These are phyloP conservation scores for Plodia interpunctella DNA, from an alignment of 1,140 invertebrate species.

Conservation along the genomic window DNA sequence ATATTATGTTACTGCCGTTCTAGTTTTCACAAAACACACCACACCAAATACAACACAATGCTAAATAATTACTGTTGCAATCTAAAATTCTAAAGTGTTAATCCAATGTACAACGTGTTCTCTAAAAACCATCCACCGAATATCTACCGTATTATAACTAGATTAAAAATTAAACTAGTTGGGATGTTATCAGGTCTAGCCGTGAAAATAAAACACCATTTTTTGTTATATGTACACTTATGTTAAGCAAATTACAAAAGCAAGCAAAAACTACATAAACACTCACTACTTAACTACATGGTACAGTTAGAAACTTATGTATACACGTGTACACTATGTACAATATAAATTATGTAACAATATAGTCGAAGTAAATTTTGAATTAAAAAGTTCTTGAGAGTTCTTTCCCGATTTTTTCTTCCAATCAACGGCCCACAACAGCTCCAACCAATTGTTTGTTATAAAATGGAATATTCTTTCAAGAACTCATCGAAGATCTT, in stretches of 20 bases:
- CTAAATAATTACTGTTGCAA: too few relatives aligned
- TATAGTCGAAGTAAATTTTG: not conserved
- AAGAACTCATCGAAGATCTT: not conserved
- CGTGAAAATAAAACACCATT: not conserved
- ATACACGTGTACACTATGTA: not conserved
- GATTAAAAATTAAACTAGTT: not conserved
- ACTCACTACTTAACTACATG: not conserved
- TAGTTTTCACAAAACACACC: too few relatives aligned
- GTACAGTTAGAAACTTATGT: too few relatives aligned
- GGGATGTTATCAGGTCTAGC: not conserved
- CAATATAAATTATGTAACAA: not conserved
- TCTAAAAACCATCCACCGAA: not conserved
- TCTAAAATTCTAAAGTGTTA: too few relatives aligned
- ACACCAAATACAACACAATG: too few relatives aligned
- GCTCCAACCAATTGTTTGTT: too few relatives aligned
- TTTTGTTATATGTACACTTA: not conserved
- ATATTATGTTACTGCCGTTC: too few relatives aligned
- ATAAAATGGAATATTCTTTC: not conserved
- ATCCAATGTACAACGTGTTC: too few relatives aligned
- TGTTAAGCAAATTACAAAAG: conserved; percentile 2
- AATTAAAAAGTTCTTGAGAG: not conserved
- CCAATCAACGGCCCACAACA: not conserved
- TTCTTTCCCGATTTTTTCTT: not conserved
- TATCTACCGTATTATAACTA: not conserved
- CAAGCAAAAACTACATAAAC: not conserved